Evolutionary conservation across 2,888 invertebrate genomes (phyloP), one percentile per base, ranked within the genome.

Genomic region (Napeogenes inachia): DNA sequence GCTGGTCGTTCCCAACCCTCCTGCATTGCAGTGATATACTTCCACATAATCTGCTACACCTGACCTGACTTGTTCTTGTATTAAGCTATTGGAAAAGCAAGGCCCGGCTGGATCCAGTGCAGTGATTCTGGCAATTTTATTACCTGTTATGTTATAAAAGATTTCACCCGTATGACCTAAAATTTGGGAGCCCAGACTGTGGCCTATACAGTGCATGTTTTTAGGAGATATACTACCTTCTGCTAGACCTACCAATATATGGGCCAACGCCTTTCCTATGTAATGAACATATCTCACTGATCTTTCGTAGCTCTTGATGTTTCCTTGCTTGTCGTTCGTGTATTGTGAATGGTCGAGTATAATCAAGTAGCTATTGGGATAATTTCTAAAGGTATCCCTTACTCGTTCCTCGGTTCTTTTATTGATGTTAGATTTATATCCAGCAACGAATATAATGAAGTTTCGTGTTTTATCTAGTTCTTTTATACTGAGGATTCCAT

Each of bases 1-100:
- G 60, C 85, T 85, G 0, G 84, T 83, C 0, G 90, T 86, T 1
- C 92, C 92, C 2, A 92, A 73, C 0, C 83, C 84, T 13, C 92
- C 93, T 62, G 91, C 91, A 67, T 92, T 92, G 38, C 93, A 93
- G 73, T 93, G 93, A 66, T 93, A 89, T 0, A 92, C 89, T 72
- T 93, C 93, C 0, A 93, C 93, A 70, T 92, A 92, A 0, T 87
- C 82, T 0, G 93, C 93, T 35, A 93, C 91, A 4, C 89, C 87
- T 30, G 89, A 82, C 57, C 92, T 84, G 0, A 93, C 76, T 68
- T 92, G 87, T 21, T 91, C 84, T 54, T 87, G 74, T 2, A 83
- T 78, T 0, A 79, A 70, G 61, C 82, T 85, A 33, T 85, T 83
- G 0, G 84, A 79, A 64, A 87, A 90, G 63, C 89, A 90, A 4